phyloP scores from a whole-genome alignment of 2,797 vertebrate genomes.

The Peromyscus attwateri region DNA sequence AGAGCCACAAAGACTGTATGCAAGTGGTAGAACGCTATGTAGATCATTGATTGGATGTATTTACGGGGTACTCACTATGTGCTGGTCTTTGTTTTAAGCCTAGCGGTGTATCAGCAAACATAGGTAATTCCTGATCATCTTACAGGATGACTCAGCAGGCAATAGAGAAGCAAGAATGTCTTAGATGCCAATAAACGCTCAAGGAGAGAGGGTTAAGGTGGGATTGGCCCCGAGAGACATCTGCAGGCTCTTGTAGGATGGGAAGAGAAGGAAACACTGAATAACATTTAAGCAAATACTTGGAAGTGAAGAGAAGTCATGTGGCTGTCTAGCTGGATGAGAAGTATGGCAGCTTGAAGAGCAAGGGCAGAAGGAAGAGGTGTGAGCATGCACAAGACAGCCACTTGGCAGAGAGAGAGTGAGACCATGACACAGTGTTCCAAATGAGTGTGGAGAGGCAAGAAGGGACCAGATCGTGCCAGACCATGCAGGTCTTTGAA shows the following conservation, averaged over 20 bases:
- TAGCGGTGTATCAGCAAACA: background rate
- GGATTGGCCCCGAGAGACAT: background rate
- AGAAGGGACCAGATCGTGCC: background rate
- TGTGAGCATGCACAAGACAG: background rate
- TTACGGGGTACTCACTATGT: background rate
- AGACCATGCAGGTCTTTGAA: background rate
- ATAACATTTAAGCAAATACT: background rate
- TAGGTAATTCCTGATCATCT: background rate
- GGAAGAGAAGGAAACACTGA: background rate
- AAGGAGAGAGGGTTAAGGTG: background rate
- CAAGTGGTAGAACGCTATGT: background rate
- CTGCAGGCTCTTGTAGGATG: background rate
- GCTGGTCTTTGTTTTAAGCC: background rate
- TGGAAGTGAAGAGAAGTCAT: background rate
- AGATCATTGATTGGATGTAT: background rate
- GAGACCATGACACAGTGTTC: too few relatives aligned
- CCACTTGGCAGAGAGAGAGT: background rate
- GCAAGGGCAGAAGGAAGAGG: background rate
- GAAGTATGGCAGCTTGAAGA: background rate
- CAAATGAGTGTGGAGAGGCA: background rate
- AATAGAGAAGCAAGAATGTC: background rate
- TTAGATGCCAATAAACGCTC: background rate
- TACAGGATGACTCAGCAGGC: background rate
- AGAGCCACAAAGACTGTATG: background rate
- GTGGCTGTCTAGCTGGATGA: background rate